These are phyloP conservation scores for Tetragonula clypearis DNA, from an alignment of 1,140 invertebrate genomes.

Conservation along the genomic window DNA sequence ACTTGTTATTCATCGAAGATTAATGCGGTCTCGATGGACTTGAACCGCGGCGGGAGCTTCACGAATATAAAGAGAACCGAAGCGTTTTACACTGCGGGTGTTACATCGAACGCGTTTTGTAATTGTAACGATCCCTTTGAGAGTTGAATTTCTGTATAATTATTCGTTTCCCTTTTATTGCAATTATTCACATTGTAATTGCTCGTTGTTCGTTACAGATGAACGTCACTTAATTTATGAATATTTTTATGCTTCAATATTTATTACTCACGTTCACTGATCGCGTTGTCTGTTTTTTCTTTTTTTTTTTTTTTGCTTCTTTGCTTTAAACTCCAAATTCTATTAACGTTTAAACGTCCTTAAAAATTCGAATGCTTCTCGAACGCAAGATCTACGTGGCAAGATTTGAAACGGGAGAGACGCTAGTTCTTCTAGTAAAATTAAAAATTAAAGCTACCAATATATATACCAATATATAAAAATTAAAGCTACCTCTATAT, in stretches of 20 bases:
- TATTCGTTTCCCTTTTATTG: not conserved
- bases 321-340: not conserved
- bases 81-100: not conserved
- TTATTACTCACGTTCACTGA: too few relatives aligned
- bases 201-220: not conserved
- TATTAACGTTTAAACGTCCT: not conserved
- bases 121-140: not conserved
- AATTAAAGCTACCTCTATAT: too few relatives aligned
- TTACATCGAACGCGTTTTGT: constrained; percentile 13
- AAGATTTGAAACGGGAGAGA: too few relatives aligned
- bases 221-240: not conserved
- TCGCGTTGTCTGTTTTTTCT: too few relatives aligned
- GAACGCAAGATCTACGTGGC: not conserved
- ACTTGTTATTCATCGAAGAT: constrained; percentile 25
- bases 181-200: not conserved
- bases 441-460: too few relatives aligned
- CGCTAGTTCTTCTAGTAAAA: too few relatives aligned
- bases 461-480: too few relatives aligned
- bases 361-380: not conserved
- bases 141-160: constrained; percentile 1
- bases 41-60: not conserved
- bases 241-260: not conserved
- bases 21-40: constrained; percentile 25
- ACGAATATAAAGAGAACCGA: not conserved
- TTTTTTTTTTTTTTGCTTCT: too few relatives aligned